These are phyloP conservation scores for Pardosa pseudoannulata DNA, from an alignment of 2,888 invertebrate species.

Conservation along the genomic window DNA sequence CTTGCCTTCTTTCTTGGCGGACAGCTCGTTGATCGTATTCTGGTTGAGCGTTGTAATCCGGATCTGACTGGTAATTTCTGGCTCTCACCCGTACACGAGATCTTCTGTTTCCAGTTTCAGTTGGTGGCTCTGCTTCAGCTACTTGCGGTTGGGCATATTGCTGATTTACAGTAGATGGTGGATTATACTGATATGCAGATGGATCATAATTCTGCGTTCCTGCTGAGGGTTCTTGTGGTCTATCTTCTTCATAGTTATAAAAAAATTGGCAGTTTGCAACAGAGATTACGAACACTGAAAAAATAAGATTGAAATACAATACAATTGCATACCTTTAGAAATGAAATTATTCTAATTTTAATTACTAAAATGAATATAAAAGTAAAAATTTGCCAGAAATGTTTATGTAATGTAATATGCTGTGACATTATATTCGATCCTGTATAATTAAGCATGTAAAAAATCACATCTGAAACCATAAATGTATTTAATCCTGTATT, in stretches of 20 bases:
- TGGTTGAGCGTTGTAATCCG: not conserved
- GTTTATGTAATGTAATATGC: no score
- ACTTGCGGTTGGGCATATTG: slow-evolving; percentile 4
- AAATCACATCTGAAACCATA: no score
- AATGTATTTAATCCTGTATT: no score
- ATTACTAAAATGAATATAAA: no score
- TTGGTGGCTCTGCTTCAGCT: not conserved
- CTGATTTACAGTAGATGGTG: slow-evolving; percentile 54
- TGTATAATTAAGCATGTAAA: no score
- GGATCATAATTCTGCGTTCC: slow-evolving; percentile 47
- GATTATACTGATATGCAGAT: slow-evolving; percentile 59
- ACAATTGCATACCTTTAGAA: no score
- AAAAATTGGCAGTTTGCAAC: slow-evolving; percentile 39
- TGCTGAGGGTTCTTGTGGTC: slow-evolving; percentile 12
- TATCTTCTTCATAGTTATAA: slow-evolving; percentile 48
- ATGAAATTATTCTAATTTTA: no score
- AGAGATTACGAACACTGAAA: slow-evolving; percentile 24
- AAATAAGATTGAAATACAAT: not conserved
- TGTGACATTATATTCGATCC: no score
- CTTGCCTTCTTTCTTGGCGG: slow-evolving; percentile 5
- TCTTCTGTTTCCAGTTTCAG: not conserved
- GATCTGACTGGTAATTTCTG: not conserved
- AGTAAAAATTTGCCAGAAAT: no score
- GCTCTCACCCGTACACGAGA: not conserved
- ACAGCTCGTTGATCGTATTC: not conserved